Percentiles rank a stretch among this genome's conserved stretches.
Evolutionary conservation across 2,888 invertebrate genomes (phyloP).

Genomic region (Cosmia pyralina): DNA sequence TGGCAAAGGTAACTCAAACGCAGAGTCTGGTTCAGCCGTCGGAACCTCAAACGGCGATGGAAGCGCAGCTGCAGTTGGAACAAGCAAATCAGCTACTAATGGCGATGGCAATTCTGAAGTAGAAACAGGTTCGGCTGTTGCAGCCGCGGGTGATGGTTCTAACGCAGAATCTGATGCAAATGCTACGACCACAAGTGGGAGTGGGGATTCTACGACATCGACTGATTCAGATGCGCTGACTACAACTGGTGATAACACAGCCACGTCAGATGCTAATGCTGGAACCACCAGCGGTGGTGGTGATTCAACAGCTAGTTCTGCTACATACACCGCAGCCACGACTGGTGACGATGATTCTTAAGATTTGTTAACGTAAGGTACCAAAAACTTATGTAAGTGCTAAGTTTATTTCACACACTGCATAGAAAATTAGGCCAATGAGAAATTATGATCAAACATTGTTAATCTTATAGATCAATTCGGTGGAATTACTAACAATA

Average conservation of each 20-base stretch:
- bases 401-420: too few relatives aligned
- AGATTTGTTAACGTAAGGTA: too few relatives aligned
- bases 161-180: background rate
- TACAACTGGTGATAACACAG: background rate
- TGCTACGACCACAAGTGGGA: background rate
- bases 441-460: too few relatives aligned
- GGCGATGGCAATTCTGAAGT: background rate
- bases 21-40: background rate
- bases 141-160: background rate
- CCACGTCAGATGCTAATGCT: background rate
- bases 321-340: background rate
- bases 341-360: background rate
- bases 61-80: background rate
- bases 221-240: background rate
- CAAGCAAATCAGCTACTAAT: background rate
- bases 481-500: too few relatives aligned
- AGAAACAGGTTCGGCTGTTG: too few relatives aligned
- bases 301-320: background rate
- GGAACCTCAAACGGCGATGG: background rate
- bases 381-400: too few relatives aligned
- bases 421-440: too few relatives aligned
- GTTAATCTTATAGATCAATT: too few relatives aligned
- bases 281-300: background rate
- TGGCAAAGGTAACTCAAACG: background rate
- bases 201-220: background rate